Conservation (phyloP, 2,888 invertebrate genomes). For the Ephialtes manifestator region DNA sequence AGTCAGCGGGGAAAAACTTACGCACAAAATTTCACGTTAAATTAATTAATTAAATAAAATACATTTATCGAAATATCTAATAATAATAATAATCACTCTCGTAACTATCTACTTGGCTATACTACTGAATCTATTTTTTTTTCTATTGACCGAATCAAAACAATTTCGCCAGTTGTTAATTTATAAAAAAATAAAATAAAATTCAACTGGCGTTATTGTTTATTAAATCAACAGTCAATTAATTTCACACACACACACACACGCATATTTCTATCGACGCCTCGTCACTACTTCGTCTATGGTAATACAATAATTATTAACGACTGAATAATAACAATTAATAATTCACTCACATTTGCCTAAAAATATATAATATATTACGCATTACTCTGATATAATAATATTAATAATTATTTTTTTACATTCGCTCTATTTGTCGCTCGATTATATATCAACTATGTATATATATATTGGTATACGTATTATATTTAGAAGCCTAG, state of each 20-base stretch:
- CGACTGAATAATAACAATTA: slow-evolving; percentile 49
- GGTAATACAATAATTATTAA: slow-evolving; percentile 53
- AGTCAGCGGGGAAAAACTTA: slow-evolving; percentile 46
- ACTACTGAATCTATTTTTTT: slow-evolving; percentile 78
- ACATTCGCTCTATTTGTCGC: slow-evolving; percentile 52
- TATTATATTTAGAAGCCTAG: slow-evolving; percentile 58
- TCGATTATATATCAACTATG: slow-evolving; percentile 47
- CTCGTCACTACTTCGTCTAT: slow-evolving; percentile 64
- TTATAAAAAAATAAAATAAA: no score
- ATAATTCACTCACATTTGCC: slow-evolving; percentile 42
- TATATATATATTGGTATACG: slow-evolving; percentile 51
- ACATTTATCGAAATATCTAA: slow-evolving; percentile 37
- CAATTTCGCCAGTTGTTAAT: slow-evolving; percentile 31
- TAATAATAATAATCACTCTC: slow-evolving; percentile 77
- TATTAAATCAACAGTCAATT: slow-evolving; percentile 45
- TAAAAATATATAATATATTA: slow-evolving; percentile 49
- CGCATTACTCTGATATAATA: slow-evolving; percentile 30
- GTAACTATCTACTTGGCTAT: slow-evolving; percentile 81
- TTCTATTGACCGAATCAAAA: slow-evolving; percentile 67
- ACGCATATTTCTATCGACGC: slow-evolving; percentile 57
- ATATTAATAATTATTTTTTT: background rate
- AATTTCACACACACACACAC: slow-evolving; percentile 59
- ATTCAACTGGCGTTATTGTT: slow-evolving; percentile 55
- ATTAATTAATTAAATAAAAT: slow-evolving; percentile 22
- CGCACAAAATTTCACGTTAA: slow-evolving; percentile 53